Conservation (phyloP, 2,888 invertebrate genomes). For the Aproaerema taeniolella region DNA sequence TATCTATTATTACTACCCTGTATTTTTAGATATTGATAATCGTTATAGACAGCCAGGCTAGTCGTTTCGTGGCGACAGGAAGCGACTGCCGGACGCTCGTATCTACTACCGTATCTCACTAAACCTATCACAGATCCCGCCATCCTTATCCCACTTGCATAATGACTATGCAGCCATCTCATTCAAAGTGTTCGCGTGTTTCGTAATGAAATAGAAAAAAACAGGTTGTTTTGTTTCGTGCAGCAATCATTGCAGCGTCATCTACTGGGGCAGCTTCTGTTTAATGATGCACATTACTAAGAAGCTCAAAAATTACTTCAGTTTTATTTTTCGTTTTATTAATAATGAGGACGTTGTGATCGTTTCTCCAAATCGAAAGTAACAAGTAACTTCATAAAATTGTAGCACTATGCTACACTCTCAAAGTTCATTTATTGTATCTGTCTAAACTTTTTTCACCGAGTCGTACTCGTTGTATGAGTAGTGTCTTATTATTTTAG, state of each 20-base stretch:
- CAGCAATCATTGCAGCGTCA: constrained; percentile 59
- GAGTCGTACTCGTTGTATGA: too few species aligned
- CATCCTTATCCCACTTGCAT: constrained; percentile 39
- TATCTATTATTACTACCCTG: too few species aligned
- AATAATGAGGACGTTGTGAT: constrained; percentile 11
- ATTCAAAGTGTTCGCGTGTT: constrained; percentile 35
- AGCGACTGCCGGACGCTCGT: constrained; percentile 63
- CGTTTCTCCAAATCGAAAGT: too few species aligned
- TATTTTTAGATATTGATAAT: too few species aligned
- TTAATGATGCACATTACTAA: constrained; percentile 47
- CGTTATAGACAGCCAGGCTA: too few species aligned
- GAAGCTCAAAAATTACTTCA: constrained; percentile 25
- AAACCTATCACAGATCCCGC: constrained; percentile 41
- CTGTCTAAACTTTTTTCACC: too few species aligned
- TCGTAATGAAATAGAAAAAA: constrained; percentile 65
- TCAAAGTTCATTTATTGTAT: too few species aligned
- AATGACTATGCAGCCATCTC: constrained; percentile 35
- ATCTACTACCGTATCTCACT: constrained; percentile 70
- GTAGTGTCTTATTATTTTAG: too few species aligned
- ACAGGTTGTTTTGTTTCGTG: constrained; percentile 65
- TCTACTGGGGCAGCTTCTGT: constrained; percentile 51
- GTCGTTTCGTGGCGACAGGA: constrained; percentile 44
- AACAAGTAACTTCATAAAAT: too few species aligned
- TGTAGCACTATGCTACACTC: too few species aligned
- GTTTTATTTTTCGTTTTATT: constrained; percentile 13